Base-by-base conservation (phyloP, 2,113 vertebrate genomes). In the pig (Sus scrofa) region DNA sequence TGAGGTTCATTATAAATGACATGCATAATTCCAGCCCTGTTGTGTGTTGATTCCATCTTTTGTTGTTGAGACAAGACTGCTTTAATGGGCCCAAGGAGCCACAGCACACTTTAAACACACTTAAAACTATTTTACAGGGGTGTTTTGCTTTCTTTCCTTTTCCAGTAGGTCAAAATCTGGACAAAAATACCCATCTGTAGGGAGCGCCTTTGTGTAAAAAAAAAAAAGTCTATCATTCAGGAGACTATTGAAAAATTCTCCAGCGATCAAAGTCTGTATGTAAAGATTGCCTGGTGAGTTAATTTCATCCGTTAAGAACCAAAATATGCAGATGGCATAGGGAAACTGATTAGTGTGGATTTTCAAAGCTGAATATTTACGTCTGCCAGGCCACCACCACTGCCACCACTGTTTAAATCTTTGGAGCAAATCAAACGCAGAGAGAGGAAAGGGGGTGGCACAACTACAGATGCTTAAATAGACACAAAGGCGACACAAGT, bases 1-100 rank as follows among this genome's bases (percentile, higher is more conserved):
- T 98, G 97, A 98, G 97, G 96, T 96, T 97, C 97, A 78, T 98
- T 98, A 96, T 98, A 97, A 98, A 96, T 97, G 98, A 97, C 98
- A 97, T 91, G 97, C 97, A 96, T 98, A 98, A 98, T 97, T 98
- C 98, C 95, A 97, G 58, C 96, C 96, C 91, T 95, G 95, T 79
- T 95, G 96, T 77, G 34, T 95, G 97, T 92, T 97, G 96, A 94
- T 97, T 95, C 98, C 96, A 37, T 83, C 97, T 97, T 98, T 98
- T 97, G 98, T 98, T 98, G 97, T 86, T 16, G 91, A 98, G 98
- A 97, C 96, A 98, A 98, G 98, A 94, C 97, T 89, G 77, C 95
- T 98, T 98, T 97, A 97, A 98, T 73, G 82, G 92, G 96, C 94
- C 92, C 63, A 95, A 78, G 93, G 89, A 97, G 95, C 93, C 97